Evolutionary conservation across 2,888 invertebrate species (phyloP), one percentile per base, ranked within the genome.

Genomic region (Piscicola geometra): DNA sequence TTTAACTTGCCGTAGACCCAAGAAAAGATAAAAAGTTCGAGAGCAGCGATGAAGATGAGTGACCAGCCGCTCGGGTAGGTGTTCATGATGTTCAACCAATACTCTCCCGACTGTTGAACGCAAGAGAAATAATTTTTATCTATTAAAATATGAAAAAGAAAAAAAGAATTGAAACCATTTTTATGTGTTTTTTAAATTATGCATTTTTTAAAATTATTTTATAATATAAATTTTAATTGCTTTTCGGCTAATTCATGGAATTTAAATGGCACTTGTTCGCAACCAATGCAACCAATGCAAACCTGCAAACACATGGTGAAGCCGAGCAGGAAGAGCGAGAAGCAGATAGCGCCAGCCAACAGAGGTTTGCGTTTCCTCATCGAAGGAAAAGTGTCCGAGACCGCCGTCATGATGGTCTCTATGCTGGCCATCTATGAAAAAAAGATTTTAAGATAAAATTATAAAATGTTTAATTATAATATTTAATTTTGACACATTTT

Each of bases 51-150:
- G 35, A 81, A 66, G n/a, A 81, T 76, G 32, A 81, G 77, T 1
- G 80, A 81, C 80, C 80, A 80, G 15, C 81, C 80, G 35, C 75
- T 76, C 5, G 80, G 78, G 75, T 80, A 81, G 74, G 78, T 80
- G 52, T 76, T 73, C 76, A 81, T 77, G 71, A 81, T 73, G 30
- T 81, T 79, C n/a, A 78, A 47, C 81, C 81, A 81, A 75, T 80
- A 80, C 32, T 79, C 68, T 12, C 81, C 81, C 52, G 80, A 72
- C 80, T 80, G 76, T 64, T 25, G 15, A n/a, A n/a, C n/a, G n/a
- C n/a, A n/a, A n/a, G n/a, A n/a, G n/a, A n/a, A n/a, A n/a, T n/a
- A n/a, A n/a, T n/a, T n/a, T n/a, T n/a, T n/a, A n/a, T n/a, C n/a
- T n/a, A n/a, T n/a, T n/a, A n/a, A n/a, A n/a, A n/a, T n/a, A n/a